These are phyloP conservation scores for Acropternis orthonyx DNA, from an alignment of 2,797 vertebrate genomes.

Conservation along the genomic window DNA sequence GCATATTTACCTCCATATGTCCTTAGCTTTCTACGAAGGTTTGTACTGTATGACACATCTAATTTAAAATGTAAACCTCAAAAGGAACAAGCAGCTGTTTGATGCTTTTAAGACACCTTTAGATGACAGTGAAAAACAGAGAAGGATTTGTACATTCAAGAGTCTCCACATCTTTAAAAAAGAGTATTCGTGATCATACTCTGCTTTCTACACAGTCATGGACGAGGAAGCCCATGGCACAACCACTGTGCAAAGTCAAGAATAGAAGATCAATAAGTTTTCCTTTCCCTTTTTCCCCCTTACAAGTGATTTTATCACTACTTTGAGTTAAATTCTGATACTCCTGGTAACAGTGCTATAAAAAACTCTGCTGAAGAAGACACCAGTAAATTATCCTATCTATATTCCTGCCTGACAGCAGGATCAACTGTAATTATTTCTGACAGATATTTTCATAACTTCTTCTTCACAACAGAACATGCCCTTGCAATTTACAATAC, in stretches of 20 bases:
- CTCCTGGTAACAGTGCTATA: background rate
- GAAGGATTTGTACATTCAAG: background rate
- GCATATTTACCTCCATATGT: background rate
- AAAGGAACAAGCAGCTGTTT: background rate
- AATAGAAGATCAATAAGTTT: background rate
- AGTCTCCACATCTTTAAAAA: background rate
- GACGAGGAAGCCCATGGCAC: background rate
- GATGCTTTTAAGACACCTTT: background rate
- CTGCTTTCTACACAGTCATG: background rate
- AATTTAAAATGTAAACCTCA: background rate
- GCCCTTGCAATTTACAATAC: background rate
- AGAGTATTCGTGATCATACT: background rate
- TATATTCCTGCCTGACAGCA: background rate
- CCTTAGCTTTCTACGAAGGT: background rate
- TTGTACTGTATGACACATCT: background rate
- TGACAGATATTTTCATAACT: conserved; percentile 19
- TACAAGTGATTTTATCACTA: background rate
- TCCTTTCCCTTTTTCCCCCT: background rate
- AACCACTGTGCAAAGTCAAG: background rate
- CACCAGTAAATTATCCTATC: background rate
- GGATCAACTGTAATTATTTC: conserved; percentile 16
- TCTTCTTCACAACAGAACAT: background rate
- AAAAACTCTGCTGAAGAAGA: background rate
- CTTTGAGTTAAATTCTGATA: background rate
- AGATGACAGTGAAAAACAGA: background rate